A percentile compares a stretch with the other conserved stretches of the same genome.
Conservation (phyloP, 2,113 vertebrate species). For the Rhea pennata region DNA sequence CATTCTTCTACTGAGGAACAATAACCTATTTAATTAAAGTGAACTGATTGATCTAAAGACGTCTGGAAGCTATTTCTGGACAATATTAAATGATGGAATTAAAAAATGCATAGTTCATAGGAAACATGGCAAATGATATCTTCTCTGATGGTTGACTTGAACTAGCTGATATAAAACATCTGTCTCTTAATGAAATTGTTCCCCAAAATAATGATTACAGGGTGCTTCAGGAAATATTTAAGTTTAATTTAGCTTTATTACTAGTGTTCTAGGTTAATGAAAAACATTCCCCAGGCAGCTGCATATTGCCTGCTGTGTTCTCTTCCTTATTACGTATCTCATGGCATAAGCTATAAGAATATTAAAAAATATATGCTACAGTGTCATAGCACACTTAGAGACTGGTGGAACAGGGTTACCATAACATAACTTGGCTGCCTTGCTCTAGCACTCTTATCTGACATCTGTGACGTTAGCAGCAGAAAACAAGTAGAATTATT, state of each 20-base stretch:
- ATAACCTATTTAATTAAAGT: background rate
- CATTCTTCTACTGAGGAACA: conserved; percentile 20
- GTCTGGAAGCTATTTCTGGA: conserved; percentile 26
- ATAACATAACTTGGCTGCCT: background rate
- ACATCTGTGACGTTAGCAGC: background rate
- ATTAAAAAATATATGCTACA: background rate
- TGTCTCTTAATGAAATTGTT: background rate
- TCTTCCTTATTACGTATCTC: background rate
- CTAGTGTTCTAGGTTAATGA: conserved; percentile 42
- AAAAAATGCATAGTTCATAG: background rate
- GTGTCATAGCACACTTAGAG: background rate
- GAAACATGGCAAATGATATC: background rate
- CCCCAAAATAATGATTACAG: conserved; percentile 41
- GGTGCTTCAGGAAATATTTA: conserved; percentile 52
- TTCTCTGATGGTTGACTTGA: background rate
- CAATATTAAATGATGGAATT: conserved; percentile 9
- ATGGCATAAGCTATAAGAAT: background rate
- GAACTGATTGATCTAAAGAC: conserved; percentile 15
- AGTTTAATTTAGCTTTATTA: conserved; percentile 50
- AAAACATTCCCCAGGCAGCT: conserved; percentile 30
- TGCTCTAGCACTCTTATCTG: background rate
- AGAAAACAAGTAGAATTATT: background rate
- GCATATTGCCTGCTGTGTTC: background rate
- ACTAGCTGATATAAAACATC: conserved; percentile 29
- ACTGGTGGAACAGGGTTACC: background rate